These are phyloP conservation scores for Thereva nobilitata DNA, from an alignment of 2,888 invertebrate genomes.

Conservation along the genomic window DNA sequence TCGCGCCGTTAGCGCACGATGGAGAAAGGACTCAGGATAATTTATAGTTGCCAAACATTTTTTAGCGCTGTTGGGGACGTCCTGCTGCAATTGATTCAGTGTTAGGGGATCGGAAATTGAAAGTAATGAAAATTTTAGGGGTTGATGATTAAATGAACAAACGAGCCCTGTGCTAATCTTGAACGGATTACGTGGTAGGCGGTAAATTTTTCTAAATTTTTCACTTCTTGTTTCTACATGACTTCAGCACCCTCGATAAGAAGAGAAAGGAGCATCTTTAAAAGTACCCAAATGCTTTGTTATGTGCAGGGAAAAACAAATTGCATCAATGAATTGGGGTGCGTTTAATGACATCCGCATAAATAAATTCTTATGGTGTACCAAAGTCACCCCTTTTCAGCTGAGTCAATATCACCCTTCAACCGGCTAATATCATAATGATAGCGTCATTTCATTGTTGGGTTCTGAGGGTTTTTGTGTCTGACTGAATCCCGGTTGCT, in stretches of 20 bases:
- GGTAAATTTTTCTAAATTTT: conserved; percentile 9
- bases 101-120: conserved; percentile 32
- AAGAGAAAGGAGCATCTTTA: too few species aligned
- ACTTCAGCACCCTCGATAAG: too few species aligned
- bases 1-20: too few species aligned
- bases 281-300: too few species aligned
- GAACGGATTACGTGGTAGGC: conserved; percentile 6
- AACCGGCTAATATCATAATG: conserved; percentile 39
- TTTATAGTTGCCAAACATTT: conserved; percentile 15
- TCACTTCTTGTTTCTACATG: not conserved
- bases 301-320: conserved; percentile 27
- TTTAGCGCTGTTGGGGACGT: not conserved
- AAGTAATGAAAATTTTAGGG: conserved; percentile 36
- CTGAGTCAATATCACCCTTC: conserved; percentile 25
- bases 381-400: conserved; percentile 40
- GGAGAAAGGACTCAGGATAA: not conserved
- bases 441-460: conserved; percentile 39
- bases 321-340: conserved; percentile 35
- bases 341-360: conserved; percentile 40
- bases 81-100: not conserved
- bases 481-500: conserved; percentile 9
- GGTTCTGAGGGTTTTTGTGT: conserved; percentile 15
- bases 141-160: conserved; percentile 37
- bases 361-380: conserved; percentile 44
- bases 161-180: conserved; percentile 35